Evolutionary conservation across 2,113 vertebrate genomes (phyloP).

Genomic region (Pithys albifrons): DNA sequence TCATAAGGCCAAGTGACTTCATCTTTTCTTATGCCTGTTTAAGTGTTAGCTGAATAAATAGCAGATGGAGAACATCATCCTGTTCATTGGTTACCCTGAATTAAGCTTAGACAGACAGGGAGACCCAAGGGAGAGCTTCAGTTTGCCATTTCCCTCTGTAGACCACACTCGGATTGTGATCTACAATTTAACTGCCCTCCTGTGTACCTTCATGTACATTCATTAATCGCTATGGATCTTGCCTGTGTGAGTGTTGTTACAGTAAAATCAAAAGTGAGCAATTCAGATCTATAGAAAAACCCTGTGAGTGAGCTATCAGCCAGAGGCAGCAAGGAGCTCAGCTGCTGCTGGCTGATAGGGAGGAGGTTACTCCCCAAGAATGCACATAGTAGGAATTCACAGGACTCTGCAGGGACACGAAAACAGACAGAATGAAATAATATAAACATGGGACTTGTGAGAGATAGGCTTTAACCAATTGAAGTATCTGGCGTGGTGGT

Average conservation of each 20-base stretch:
- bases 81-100: background rate
- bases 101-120: background rate
- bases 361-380: too few relatives aligned
- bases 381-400: too few relatives aligned
- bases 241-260: background rate
- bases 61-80: background rate
- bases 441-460: too few relatives aligned
- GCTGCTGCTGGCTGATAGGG: too few relatives aligned
- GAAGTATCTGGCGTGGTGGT: too few relatives aligned
- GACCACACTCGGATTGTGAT: background rate
- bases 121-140: background rate
- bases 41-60: background rate
- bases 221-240: background rate
- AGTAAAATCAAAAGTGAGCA: too few relatives aligned
- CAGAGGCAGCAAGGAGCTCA: too few relatives aligned
- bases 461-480: too few relatives aligned
- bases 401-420: too few relatives aligned
- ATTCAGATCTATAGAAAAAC: too few relatives aligned
- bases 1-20: background rate
- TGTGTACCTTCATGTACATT: background rate
- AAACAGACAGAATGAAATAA: too few relatives aligned
- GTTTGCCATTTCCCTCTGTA: background rate
- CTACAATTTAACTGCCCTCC: background rate
- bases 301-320: too few relatives aligned
- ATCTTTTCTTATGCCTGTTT: background rate